Conservation (phyloP, 1,140 invertebrate genomes). For the Lasioglossum baleicum region DNA sequence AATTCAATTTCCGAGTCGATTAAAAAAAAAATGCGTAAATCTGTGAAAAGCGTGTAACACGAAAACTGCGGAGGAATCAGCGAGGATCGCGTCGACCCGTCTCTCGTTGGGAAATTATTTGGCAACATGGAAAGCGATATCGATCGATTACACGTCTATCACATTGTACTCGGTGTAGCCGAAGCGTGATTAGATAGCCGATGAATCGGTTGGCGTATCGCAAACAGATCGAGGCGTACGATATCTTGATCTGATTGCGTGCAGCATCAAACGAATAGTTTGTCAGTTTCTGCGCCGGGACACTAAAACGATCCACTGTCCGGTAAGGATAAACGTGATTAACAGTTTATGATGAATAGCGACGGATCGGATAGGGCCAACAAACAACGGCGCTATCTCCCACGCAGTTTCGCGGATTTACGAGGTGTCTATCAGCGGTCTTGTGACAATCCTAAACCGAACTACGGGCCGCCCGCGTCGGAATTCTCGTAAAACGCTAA, state of each 20-base stretch:
- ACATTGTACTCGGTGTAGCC: neutral
- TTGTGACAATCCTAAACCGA: constrained; percentile 31
- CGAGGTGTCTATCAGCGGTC: constrained; percentile 31
- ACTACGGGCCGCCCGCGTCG: neutral
- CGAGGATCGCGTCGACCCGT: too few species aligned
- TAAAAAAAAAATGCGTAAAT: too few species aligned
- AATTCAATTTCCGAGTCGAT: too few species aligned
- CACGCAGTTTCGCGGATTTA: constrained; percentile 37
- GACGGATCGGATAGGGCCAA: neutral
- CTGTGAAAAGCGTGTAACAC: too few species aligned
- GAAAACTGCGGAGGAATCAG: too few species aligned
- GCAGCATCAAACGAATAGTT: neutral
- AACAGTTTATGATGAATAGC: constrained; percentile 34
- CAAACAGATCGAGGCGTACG: neutral
- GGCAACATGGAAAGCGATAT: too few species aligned
- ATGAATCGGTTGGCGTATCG: neutral
- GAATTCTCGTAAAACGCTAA: constrained; percentile 40
- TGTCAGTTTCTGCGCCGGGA: neutral
- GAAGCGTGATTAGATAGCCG: neutral
- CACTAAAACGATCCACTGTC: too few species aligned
- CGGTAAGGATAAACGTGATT: constrained; percentile 6
- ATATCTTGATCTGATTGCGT: neutral
- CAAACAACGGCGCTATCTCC: constrained; percentile 4
- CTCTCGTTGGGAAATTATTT: too few species aligned
- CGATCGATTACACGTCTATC: neutral